Percentiles rank a stretch among this genome's conserved stretches.
phyloP scores from a whole-genome alignment of 2,888 invertebrate species.

The Eupithecia pulchellata region DNA sequence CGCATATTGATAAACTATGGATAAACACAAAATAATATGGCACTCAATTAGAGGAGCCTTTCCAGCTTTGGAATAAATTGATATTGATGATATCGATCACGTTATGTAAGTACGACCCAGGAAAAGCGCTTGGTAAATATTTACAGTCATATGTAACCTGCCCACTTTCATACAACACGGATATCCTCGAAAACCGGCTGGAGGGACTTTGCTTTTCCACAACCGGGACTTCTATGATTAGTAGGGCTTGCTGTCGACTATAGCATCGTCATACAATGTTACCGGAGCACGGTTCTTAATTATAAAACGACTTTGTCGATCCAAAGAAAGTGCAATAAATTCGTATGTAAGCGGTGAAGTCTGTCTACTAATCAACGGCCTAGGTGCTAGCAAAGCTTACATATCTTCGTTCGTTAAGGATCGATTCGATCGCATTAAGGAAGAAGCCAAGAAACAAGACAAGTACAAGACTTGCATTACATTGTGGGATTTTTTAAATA shows the following conservation, averaged over 20 bases:
- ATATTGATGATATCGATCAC: neutral
- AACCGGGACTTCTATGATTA: slow-evolving; percentile 17
- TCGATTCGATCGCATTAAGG: too few species aligned
- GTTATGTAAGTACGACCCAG: neutral
- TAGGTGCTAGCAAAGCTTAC: neutral
- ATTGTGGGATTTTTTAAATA: too few species aligned
- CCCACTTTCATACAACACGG: slow-evolving; percentile 29
- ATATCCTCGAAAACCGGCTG: slow-evolving; percentile 29
- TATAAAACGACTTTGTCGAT: neutral
- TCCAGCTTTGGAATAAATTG: neutral
- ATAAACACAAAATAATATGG: neutral
- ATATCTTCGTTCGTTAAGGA: neutral
- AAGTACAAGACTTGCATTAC: too few species aligned
- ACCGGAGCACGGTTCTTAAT: neutral
- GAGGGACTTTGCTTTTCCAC: slow-evolving; percentile 23
- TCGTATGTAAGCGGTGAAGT: neutral
- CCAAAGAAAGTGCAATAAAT: neutral
- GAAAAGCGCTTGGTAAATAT: neutral
- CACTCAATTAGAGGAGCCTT: neutral
- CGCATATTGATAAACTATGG: neutral
- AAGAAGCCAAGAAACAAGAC: neutral
- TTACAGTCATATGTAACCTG: slow-evolving; percentile 13
- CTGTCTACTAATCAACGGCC: neutral
- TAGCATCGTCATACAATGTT: neutral
- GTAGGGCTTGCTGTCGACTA: slow-evolving; percentile 14